Conservation (phyloP, 2,888 invertebrate genomes). For the Cosmorhoe ocellata region DNA sequence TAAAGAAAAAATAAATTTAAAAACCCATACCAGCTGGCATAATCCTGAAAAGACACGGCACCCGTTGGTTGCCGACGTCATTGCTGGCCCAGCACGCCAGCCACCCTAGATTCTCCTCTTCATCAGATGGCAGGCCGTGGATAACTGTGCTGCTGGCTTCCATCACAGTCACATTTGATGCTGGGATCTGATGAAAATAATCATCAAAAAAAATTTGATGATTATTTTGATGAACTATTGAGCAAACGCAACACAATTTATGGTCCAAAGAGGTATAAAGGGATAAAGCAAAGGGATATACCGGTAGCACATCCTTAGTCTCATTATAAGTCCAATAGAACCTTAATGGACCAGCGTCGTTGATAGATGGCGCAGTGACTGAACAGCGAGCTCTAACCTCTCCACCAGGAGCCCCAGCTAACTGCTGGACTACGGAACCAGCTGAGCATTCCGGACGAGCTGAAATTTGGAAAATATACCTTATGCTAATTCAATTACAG, state of each 20-base stretch:
- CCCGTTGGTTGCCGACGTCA: conserved; percentile 89
- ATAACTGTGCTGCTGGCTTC: conserved; percentile 83
- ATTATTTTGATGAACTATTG: too few relatives aligned
- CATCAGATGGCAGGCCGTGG: conserved; percentile 79
- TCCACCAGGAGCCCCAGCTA: conserved; percentile 88
- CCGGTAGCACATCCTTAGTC: conserved; percentile 88
- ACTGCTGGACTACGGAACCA: conserved; percentile 86
- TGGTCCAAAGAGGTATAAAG: too few relatives aligned
- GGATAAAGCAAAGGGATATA: conserved; percentile 51
- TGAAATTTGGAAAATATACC: conserved; percentile 48
- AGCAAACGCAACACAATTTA: too few relatives aligned
- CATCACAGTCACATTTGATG: conserved; percentile 74
- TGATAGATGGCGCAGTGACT: conserved; percentile 89
- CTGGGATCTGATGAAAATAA: conserved; percentile 76
- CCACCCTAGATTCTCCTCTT: conserved; percentile 88
- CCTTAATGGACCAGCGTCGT: conserved; percentile 82
- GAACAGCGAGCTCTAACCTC: conserved; percentile 89
- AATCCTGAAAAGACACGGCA: conserved; percentile 91
- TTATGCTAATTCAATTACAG: too few relatives aligned
- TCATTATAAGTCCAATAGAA: conserved; percentile 95
- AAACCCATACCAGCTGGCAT: conserved; percentile 87
- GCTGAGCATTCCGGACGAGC: conserved; percentile 90
- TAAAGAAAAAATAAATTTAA: too few relatives aligned
- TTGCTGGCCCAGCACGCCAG: conserved; percentile 95
- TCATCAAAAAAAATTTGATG: too few relatives aligned